Evolutionary conservation across 1,140 invertebrate species (phyloP), one percentile per base, ranked within the genome.

Genomic region (Ceratoteleas bidentatus): DNA sequence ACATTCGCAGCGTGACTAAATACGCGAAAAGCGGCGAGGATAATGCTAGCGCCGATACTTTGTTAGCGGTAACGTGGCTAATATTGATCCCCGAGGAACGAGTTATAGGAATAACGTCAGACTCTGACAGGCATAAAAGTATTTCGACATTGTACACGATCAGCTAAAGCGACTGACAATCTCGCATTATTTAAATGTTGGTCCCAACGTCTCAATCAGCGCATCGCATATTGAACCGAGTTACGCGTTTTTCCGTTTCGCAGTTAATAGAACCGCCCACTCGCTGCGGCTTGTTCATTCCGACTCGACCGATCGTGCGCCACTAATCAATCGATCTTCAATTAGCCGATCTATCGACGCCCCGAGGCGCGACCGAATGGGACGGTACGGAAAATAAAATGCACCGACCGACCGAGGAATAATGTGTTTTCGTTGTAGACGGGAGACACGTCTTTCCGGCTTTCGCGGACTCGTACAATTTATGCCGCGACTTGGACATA

Each of bases 51-150:
- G 38, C 24, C 38, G 54, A 70, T 58, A 72, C 78, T 69, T 81
- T 65, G 78, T 75, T 58, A 81, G 78, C 72, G 57, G 54, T 52
- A 64, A 24, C 24, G 24, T 66, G 72, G 66, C 49, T 56, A 75
- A 70, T 81, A 81, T 81, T 72, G 79, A 81, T 81, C 73, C 40
- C 60, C 13, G 61, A 60, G 47, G 65, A 75, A 52, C 33, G 56
- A 61, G 54, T 75, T 75, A 66, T 61, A 75, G 72, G 66, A 66
- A 66, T 60, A 52, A 75, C 66, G 56, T 75, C 72, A 66, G 38
- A 15, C n/a, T 53, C 45, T 75, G 62, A 66, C 49, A 66, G 61
- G 16, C 60, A 64, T 64, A 73, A 65, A 74, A 74, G 52, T 47
- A 43, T 54, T 49, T 73, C 69, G 40, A 73, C 61, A 60, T 66